phyloP scores from a whole-genome alignment of 2,797 vertebrate genomes.

The Coluber constrictor region DNA sequence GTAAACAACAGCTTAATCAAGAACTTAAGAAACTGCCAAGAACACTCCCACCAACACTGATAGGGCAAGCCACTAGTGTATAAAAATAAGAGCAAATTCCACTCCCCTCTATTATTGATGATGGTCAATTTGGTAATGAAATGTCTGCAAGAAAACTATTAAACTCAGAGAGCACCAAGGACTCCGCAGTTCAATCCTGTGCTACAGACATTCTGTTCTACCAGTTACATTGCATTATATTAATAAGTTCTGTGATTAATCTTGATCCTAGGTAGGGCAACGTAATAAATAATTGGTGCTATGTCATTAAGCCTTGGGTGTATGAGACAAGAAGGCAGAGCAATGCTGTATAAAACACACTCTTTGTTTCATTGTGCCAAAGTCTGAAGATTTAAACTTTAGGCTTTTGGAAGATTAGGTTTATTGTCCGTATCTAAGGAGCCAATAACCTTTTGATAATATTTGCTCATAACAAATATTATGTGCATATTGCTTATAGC shows the following conservation, averaged over 20 bases:
- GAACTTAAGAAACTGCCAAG: not conserved
- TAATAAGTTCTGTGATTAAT: not conserved
- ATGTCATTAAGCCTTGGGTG: not conserved
- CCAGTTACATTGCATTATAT: not conserved
- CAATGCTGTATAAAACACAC: slow-evolving; percentile 38
- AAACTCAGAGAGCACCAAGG: not conserved
- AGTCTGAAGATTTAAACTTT: slow-evolving; percentile 30
- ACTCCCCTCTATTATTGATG: not conserved
- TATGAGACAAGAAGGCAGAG: slow-evolving; percentile 2
- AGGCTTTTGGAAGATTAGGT: slow-evolving; percentile 40
- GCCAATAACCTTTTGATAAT: slow-evolving; percentile 40
- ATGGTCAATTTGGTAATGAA: not conserved
- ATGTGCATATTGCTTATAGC: slow-evolving; percentile 34
- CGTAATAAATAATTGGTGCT: not conserved
- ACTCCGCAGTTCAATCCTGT: not conserved
- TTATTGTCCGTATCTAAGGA: slow-evolving; percentile 40
- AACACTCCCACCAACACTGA: not conserved
- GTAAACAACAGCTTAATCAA: not conserved
- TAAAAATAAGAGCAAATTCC: not conserved
- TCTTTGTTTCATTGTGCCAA: slow-evolving; percentile 39
- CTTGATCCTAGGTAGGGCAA: not conserved
- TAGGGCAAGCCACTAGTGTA: not conserved
- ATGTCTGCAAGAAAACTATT: not conserved
- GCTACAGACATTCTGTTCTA: not conserved
- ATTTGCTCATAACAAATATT: not conserved